Evolutionary conservation across 2,113 vertebrate genomes (phyloP), one percentile per base, ranked within the genome.

Genomic region (Clarias macrocephalus): DNA sequence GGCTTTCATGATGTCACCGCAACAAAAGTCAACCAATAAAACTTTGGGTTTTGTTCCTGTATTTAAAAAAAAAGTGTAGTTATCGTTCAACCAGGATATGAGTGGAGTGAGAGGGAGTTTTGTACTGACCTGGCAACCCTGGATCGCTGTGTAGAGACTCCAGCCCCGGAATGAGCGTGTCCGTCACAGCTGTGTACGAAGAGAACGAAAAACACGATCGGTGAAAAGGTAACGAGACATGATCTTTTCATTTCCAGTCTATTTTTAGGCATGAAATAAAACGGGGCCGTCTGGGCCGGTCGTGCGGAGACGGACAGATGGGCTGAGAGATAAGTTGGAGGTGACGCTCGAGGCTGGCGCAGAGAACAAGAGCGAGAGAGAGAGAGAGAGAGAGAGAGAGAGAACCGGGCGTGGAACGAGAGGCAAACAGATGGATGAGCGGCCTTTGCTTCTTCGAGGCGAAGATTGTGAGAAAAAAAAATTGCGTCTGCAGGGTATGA

Each of bases 121-220:
- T 33, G 5, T 88, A 95, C 97, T 97, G 94, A 99, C 97, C 97
- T 98, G 97, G 94, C 80, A 97, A 93, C 82, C 95, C 90, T 2
- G 96, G 93, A 87, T 99, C 97, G 73, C 96, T 90, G 93, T 94
- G 91, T 0, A 96, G 97, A 15, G 96, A 94, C 94, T 98, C 97
- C 83, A 99, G 94, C 92, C 98, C 97, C 0, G 97, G 96, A 76
- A 99, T 99, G 80, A 99, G 95, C 82, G 97, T 96, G 93, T 98
- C 97, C 91, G 97, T 95, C 83, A 94, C 93, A 33, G 83, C 95
- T 95, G 92, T 76, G 52, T 54, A 90, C 6, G 89, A 48, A 88
- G 33, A 83, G 87, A 59, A 89, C 68, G 42, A 87, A 77, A 66
- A 63, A 77, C 30, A 25, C 48, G 21, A 81, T 81, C 42, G 75